These are phyloP conservation scores for Leptothorax acervorum DNA, from an alignment of 2,888 invertebrate species.

Conservation along the genomic window DNA sequence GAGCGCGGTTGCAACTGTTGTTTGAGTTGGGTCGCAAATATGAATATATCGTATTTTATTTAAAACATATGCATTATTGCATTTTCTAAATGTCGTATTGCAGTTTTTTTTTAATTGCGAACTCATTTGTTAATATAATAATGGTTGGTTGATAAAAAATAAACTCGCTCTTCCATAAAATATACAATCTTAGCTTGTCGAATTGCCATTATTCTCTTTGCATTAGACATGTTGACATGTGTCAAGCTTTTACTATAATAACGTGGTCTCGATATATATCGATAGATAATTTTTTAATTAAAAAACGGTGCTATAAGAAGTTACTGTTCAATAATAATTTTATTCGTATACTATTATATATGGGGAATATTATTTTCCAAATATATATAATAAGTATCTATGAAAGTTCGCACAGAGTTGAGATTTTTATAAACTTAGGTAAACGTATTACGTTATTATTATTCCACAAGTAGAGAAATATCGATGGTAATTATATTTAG, in stretches of 20 bases:
- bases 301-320: no score
- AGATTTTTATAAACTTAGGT: neutral
- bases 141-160: neutral
- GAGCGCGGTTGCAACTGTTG: neutral
- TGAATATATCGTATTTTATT: constrained; percentile 16
- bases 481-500: neutral
- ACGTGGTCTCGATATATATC: no score
- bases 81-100: neutral
- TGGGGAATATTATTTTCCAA: no score
- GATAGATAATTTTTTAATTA: no score
- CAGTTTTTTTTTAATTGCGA: neutral
- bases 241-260: no score
- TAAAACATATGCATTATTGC: neutral
- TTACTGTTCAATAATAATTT: no score
- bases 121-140: neutral
- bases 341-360: no score
- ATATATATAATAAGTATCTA: neutral
- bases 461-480: neutral
- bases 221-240: neutral
- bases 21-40: neutral
- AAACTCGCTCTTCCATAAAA: neutral
- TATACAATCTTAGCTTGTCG: neutral
- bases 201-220: neutral
- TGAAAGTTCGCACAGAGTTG: neutral
- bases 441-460: neutral